These are phyloP conservation scores for Antidorcas marsupialis DNA, from an alignment of 2,113 vertebrate species.

Conservation along the genomic window DNA sequence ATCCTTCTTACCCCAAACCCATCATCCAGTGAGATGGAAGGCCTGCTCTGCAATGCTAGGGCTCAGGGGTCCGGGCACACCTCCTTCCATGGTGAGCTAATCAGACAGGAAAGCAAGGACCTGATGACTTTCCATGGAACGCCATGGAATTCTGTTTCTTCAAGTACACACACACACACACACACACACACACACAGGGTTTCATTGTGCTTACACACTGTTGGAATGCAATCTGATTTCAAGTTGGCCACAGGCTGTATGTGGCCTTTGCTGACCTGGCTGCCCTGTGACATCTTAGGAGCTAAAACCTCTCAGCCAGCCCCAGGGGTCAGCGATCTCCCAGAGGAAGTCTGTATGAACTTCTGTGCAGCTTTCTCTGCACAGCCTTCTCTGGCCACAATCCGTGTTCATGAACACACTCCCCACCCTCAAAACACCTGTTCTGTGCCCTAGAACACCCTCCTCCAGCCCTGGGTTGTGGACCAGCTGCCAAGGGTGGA, in stretches of 20 bases:
- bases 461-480: background rate
- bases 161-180: background rate
- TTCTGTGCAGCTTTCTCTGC: background rate
- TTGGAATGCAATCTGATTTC: background rate
- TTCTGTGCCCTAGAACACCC: background rate
- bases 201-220: background rate
- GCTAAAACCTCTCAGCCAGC: background rate
- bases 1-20: background rate
- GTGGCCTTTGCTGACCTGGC: background rate
- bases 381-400: slow-evolving; percentile 31
- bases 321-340: background rate
- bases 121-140: background rate
- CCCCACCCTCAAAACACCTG: slow-evolving; percentile 5
- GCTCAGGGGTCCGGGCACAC: background rate
- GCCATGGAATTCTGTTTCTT: background rate
- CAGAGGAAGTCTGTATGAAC: slow-evolving; percentile 21
- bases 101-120: background rate
- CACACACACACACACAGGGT: background rate
- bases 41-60: background rate
- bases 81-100: background rate
- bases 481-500: background rate
- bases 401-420: slow-evolving; percentile 11
- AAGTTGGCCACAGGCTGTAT: background rate
- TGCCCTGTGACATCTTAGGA: background rate
- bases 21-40: background rate